Base-by-base conservation (phyloP, 2,888 invertebrate species). In the Micoletzkya japonica region DNA sequence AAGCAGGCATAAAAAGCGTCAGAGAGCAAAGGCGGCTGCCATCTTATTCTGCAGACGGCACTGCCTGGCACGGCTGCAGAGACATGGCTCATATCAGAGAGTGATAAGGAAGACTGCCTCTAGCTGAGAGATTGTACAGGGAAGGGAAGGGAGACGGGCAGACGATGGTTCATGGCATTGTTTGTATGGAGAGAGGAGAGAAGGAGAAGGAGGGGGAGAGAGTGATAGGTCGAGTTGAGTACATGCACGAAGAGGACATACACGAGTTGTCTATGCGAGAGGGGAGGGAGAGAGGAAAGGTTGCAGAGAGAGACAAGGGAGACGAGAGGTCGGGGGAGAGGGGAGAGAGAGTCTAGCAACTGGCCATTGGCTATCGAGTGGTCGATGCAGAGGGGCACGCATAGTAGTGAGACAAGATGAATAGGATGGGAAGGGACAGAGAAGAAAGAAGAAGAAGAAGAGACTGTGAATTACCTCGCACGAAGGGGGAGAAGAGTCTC, bases 131-230 rank as follows among this genome's bases (percentile, higher is more conserved):
- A 54, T 24, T 7, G 24, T 24, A 54, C 26, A 36, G 64, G 37
- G 36, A 54, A 54, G n/a, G 30, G 24, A 44, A 17, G 64, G 54
- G 54, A 37, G 32, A 34, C 36, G 50, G 32, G 50, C 32, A 63
- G 50, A 32, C 49, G 30, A 63, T 28, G n/a, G 49, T 32, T 50
- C 49, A 63, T 17, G n/a, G n/a, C n/a, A n/a, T n/a, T n/a, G n/a
- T n/a, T n/a, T n/a, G n/a, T n/a, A n/a, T 10, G n/a, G 32, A 61
- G 39, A 32, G 26, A n/a, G 24, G 50, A 63, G 34, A 26, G 50
- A 50, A 56, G 56, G 30, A 28, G 30, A 30, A 24, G 30, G 20
- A 56, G 2, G 56, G 14, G 6, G 56, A 56, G 30, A 26, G 26
- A 14, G 26, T 56, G 14, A 6, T 6, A 52, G 24, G 7, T 52